These are phyloP conservation scores for Parnassius glacialis DNA, from an alignment of 2,888 invertebrate genomes.

Conservation along the genomic window DNA sequence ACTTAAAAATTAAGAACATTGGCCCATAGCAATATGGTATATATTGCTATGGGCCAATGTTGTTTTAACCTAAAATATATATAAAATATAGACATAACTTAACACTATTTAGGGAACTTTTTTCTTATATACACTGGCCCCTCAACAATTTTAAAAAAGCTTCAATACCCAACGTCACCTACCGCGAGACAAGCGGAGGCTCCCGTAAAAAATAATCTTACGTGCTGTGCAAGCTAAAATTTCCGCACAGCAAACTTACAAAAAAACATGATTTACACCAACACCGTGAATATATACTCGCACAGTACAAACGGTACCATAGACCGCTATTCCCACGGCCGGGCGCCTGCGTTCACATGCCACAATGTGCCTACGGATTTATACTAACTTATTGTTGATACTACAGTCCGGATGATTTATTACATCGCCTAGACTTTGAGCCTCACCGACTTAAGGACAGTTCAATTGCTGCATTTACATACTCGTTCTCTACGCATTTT, in stretches of 20 bases:
- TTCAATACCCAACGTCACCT: background rate
- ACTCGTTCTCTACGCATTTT: slow-evolving; percentile 6
- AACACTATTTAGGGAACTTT: no score
- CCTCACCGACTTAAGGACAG: slow-evolving; percentile 12
- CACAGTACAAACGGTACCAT: slow-evolving; percentile 8
- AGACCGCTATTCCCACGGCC: slow-evolving; percentile 8
- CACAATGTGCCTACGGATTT: slow-evolving; percentile 16
- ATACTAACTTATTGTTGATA: slow-evolving; percentile 22
- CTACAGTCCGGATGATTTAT: slow-evolving; percentile 17
- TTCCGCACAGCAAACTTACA: slow-evolving; percentile 1
- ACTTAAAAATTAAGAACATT: no score
- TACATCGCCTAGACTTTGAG: slow-evolving; percentile 14
- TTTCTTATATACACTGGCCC: no score
- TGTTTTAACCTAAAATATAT: no score
- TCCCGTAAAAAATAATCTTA: background rate
- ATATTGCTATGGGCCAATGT: no score
- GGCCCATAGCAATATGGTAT: no score
- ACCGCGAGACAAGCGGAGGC: background rate
- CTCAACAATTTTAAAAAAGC: no score
- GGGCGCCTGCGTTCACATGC: slow-evolving; percentile 14
- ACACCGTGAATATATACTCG: slow-evolving; percentile 9
- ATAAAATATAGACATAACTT: no score
- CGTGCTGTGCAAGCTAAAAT: slow-evolving; percentile 2
- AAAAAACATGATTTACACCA: slow-evolving; percentile 6
- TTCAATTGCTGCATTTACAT: slow-evolving; percentile 20